phyloP scores from a whole-genome alignment of 2,113 vertebrate genomes.

The Falco punctatus region DNA sequence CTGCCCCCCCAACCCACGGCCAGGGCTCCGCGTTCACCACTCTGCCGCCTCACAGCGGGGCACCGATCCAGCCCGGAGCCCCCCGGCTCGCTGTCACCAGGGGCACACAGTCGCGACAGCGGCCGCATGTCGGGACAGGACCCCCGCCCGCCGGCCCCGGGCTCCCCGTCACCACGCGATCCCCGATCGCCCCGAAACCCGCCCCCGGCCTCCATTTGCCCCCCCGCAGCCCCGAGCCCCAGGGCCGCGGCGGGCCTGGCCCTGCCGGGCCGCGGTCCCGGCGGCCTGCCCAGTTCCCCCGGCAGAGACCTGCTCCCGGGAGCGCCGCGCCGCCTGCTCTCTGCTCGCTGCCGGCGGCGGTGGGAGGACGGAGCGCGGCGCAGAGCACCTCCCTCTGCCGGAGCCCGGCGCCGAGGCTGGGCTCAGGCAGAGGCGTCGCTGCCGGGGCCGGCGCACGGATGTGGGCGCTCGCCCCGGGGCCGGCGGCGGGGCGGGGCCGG shows the following conservation, averaged over 20 bases:
- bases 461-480: neutral
- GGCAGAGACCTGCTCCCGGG: neutral
- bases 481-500: neutral
- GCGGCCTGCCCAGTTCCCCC: too few relatives aligned
- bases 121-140: neutral
- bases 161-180: neutral
- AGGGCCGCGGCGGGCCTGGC: neutral
- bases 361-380: neutral
- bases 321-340: neutral
- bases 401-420: neutral
- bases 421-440: neutral
- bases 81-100: too few relatives aligned
- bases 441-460: neutral
- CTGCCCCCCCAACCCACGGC: neutral
- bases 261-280: neutral
- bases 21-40: neutral
- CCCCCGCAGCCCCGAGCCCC: neutral
- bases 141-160: neutral
- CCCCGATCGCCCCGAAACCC: too few relatives aligned
- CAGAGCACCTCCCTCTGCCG: neutral
- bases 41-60: neutral
- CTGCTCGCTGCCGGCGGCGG: neutral
- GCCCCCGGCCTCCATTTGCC: neutral
- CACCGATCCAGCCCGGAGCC: too few relatives aligned
- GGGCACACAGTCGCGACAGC: neutral